Percentiles rank a stretch among this genome's conserved stretches.
These are phyloP conservation scores for Falco cherrug DNA, from an alignment of 2,797 vertebrate species.

Conservation along the genomic window DNA sequence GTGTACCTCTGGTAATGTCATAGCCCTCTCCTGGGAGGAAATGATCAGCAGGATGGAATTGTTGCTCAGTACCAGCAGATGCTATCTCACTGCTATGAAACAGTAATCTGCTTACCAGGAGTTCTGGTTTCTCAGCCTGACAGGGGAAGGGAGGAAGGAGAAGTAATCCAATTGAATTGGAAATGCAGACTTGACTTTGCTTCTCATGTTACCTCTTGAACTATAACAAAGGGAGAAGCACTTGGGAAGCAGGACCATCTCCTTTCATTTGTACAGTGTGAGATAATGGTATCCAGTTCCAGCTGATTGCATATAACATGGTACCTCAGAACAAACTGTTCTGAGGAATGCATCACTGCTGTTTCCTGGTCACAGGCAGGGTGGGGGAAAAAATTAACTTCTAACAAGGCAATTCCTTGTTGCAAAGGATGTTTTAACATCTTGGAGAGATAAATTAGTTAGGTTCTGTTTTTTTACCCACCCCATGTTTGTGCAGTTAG, in stretches of 20 bases:
- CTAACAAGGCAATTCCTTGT: background rate
- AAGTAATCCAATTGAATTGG: slow-evolving; percentile 51
- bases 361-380: background rate
- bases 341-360: background rate
- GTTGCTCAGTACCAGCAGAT: slow-evolving; percentile 60
- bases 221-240: background rate
- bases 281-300: background rate
- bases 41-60: background rate
- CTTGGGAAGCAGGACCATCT: slow-evolving; percentile 24
- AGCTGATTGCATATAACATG: accelerated
- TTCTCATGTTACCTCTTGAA: background rate
- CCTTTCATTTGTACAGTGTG: background rate
- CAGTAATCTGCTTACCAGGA: slow-evolving; percentile 41
- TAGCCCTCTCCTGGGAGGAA: slow-evolving; percentile 38
- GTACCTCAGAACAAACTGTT: background rate
- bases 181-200: slow-evolving; percentile 35
- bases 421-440: background rate
- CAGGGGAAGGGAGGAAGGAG: background rate
- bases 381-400: background rate
- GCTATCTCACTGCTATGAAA: slow-evolving; percentile 46
- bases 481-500: background rate
- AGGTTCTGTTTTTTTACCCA: background rate
- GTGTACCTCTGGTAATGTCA: background rate
- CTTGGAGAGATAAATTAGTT: background rate
- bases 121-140: slow-evolving; percentile 58